Evolutionary conservation across 2,113 vertebrate genomes (phyloP).

Genomic region (Tringa solitaria): DNA sequence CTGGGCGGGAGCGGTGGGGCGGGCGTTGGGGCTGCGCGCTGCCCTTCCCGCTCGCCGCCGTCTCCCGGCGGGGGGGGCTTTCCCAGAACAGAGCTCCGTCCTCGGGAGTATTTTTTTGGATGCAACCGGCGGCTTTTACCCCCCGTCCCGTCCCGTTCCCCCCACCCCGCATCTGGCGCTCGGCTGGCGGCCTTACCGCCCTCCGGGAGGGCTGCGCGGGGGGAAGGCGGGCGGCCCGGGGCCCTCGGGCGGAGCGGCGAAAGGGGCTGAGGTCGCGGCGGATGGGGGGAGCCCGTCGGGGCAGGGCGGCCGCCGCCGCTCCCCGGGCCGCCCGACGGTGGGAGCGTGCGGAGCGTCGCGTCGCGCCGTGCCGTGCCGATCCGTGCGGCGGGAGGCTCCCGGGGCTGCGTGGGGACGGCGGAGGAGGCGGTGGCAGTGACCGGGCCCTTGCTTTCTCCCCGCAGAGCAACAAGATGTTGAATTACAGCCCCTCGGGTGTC

Average conservation of each 20-base stretch:
- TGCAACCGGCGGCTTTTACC: neutral
- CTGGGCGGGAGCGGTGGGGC: neutral
- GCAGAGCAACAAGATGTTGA: conserved; percentile 93
- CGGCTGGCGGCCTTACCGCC: neutral
- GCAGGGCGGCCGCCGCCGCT: neutral
- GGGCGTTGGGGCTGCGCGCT: neutral
- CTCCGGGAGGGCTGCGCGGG: neutral
- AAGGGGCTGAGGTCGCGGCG: neutral
- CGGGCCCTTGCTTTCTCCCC: conserved; percentile 1
- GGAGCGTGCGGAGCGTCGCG: neutral
- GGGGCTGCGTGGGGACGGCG: neutral
- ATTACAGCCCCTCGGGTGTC: conserved; percentile 84
- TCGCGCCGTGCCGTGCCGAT: neutral
- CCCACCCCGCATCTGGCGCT: neutral
- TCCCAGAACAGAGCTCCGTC: neutral
- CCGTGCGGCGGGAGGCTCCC: neutral
- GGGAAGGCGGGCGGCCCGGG: neutral
- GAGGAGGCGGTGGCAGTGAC: conserved; percentile 16
- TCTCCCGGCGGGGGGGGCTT: neutral
- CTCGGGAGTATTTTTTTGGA: neutral
- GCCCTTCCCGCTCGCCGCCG: neutral
- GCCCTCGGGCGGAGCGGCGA: neutral
- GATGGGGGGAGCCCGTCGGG: neutral
- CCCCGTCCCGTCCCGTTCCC: too few relatives aligned
- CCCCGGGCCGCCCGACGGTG: neutral